Conservation (phyloP, 2,113 vertebrate species). For the Scopus umbretta region DNA sequence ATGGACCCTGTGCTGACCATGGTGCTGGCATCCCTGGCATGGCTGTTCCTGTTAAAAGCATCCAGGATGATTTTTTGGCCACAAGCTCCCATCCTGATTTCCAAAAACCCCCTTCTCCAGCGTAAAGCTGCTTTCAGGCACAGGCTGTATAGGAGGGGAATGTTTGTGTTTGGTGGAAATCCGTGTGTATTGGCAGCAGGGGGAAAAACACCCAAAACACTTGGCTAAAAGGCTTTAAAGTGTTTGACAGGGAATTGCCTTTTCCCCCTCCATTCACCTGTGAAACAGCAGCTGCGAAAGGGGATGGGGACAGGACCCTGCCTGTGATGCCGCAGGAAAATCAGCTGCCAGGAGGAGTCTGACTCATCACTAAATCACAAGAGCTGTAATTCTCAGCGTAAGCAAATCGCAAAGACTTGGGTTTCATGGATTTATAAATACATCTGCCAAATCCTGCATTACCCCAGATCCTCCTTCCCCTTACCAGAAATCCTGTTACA, state of each 20-base stretch:
- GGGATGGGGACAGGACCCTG: neutral
- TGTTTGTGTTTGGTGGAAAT: neutral
- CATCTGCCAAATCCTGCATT: neutral
- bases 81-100: neutral
- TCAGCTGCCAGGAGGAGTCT: slow-evolving; percentile 1
- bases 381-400: neutral
- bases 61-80: neutral
- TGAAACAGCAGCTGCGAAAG: neutral
- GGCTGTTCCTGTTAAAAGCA: neutral
- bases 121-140: neutral
- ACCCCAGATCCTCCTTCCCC: neutral
- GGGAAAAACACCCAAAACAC: neutral
- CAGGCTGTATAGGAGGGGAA: neutral
- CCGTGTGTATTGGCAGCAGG: fast-evolving
- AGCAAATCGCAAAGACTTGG: neutral
- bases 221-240: neutral
- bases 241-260: neutral
- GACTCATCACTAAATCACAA: neutral
- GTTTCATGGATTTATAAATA: neutral
- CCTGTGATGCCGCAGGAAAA: neutral
- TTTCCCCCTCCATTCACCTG: neutral
- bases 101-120: neutral
- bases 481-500: neutral
- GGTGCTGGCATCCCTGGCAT: neutral
- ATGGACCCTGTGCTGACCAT: fast-evolving